Conservation (phyloP, 2,888 invertebrate genomes). For the Hypselothyrea guttata region DNA sequence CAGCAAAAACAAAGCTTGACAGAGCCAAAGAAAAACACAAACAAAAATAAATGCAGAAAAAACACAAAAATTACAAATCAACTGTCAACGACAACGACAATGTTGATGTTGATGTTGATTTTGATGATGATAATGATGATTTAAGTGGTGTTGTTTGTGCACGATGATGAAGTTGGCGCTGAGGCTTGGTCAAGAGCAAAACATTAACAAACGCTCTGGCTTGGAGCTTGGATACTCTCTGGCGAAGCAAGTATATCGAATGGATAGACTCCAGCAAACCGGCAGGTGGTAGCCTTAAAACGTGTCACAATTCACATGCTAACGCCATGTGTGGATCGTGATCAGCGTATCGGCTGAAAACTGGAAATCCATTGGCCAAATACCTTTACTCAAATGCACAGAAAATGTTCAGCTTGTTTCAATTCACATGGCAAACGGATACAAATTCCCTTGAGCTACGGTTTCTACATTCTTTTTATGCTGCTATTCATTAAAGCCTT, state of each 20-base stretch:
- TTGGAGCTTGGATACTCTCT: slow-evolving; percentile 13
- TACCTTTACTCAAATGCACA: slow-evolving; percentile 18
- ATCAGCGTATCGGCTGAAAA: slow-evolving; percentile 43
- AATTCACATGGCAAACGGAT: slow-evolving; percentile 21
- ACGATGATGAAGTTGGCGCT: slow-evolving; percentile 11
- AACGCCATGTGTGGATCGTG: slow-evolving; percentile 49
- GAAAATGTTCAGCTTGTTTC: slow-evolving; percentile 21
- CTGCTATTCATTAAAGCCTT: background rate
- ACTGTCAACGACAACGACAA: slow-evolving; percentile 40
- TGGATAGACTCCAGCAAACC: background rate
- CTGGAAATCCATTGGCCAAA: slow-evolving; percentile 33
- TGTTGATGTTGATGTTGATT: slow-evolving; percentile 6
- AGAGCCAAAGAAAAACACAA: too few relatives aligned
- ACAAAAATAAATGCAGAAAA: slow-evolving; percentile 1
- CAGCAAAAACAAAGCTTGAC: slow-evolving; percentile 15
- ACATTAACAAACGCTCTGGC: too few relatives aligned
- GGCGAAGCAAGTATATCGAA: slow-evolving; percentile 6
- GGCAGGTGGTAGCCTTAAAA: slow-evolving; percentile 43
- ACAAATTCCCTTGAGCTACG: slow-evolving; percentile 22
- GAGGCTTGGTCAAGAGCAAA: slow-evolving; percentile 64
- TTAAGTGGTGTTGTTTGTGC: background rate
- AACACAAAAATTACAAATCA: slow-evolving; percentile 47
- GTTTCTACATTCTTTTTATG: background rate
- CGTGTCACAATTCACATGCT: slow-evolving; percentile 57
- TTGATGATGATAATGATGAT: slow-evolving; percentile 10